phyloP scores from a whole-genome alignment of 2,113 vertebrate species.

The Hemicordylus capensis region DNA sequence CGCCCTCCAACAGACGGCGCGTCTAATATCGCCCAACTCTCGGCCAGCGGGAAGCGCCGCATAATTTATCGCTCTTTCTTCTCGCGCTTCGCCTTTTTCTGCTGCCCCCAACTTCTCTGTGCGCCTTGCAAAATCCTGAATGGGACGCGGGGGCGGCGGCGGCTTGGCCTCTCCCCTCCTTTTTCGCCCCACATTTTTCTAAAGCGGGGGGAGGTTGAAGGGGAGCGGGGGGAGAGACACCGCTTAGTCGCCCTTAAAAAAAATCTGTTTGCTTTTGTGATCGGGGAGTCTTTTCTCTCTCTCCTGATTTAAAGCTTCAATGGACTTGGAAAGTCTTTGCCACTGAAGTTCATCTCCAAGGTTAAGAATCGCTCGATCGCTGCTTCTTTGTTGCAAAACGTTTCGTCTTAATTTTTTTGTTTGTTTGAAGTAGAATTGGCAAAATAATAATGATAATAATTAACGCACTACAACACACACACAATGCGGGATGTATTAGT shows the following conservation, averaged over 20 bases:
- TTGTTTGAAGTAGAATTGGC: no score
- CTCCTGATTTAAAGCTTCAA: slow-evolving; percentile 75
- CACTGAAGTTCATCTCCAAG: slow-evolving; percentile 92
- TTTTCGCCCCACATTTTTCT: slow-evolving; percentile 47
- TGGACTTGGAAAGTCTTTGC: slow-evolving; percentile 76
- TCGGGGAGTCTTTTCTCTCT: slow-evolving; percentile 71
- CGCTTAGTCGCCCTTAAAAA: slow-evolving; percentile 8
- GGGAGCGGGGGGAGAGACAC: neutral
- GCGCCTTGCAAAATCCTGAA: slow-evolving; percentile 78
- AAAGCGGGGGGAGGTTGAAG: slow-evolving; percentile 6
- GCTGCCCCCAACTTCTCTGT: slow-evolving; percentile 68
- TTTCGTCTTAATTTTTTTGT: no score
- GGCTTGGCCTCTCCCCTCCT: slow-evolving; percentile 57
- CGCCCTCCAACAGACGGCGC: slow-evolving; percentile 76
- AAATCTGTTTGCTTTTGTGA: slow-evolving; percentile 81
- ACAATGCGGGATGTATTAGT: no score
- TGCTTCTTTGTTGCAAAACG: no score
- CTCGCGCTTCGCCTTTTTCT: slow-evolving; percentile 79
- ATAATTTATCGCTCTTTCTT: slow-evolving; percentile 88
- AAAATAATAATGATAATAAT: no score
- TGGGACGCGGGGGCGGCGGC: slow-evolving; percentile 81
- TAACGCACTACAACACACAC: neutral
- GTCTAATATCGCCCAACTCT: slow-evolving; percentile 88
- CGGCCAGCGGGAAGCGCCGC: slow-evolving; percentile 87
- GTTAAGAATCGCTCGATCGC: no score